Evolutionary conservation across 2,888 invertebrate species (phyloP).

Genomic region (Reticulitermes lucifugus): DNA sequence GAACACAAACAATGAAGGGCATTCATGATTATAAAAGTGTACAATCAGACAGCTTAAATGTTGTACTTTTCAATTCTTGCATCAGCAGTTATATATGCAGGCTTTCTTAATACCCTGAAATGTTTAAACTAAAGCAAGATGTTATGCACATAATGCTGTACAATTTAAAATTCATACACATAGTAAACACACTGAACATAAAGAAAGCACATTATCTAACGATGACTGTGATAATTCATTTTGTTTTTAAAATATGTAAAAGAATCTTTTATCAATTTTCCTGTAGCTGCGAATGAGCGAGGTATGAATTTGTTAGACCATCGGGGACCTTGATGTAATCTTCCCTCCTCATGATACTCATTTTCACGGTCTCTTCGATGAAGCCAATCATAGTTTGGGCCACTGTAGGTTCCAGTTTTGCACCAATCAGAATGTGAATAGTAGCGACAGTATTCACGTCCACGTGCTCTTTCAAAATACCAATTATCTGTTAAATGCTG

Average conservation of each 20-base stretch:
- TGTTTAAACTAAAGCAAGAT: neutral
- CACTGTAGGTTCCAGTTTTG: neutral
- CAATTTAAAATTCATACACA: neutral
- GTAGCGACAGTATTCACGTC: slow-evolving; percentile 29
- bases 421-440: slow-evolving; percentile 28
- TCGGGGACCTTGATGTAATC: neutral
- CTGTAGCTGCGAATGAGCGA: slow-evolving; percentile 10
- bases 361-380: slow-evolving; percentile 25
- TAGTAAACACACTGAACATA: neutral
- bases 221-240: slow-evolving; percentile 36
- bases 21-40: neutral
- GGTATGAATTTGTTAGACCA: slow-evolving; percentile 24
- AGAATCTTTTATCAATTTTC: slow-evolving; percentile 41
- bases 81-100: neutral
- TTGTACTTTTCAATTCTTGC: neutral
- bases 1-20: no score
- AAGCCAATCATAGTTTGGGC: slow-evolving; percentile 11
- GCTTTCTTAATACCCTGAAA: neutral
- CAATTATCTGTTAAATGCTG: slow-evolving; percentile 12
- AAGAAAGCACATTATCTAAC: neutral
- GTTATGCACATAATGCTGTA: neutral
- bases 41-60: neutral
- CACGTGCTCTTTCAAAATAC: slow-evolving; percentile 45
- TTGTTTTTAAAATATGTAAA: slow-evolving; percentile 38
- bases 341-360: slow-evolving; percentile 1